Conservation (phyloP, 2,113 vertebrate genomes). For the Mellivora capensis region DNA sequence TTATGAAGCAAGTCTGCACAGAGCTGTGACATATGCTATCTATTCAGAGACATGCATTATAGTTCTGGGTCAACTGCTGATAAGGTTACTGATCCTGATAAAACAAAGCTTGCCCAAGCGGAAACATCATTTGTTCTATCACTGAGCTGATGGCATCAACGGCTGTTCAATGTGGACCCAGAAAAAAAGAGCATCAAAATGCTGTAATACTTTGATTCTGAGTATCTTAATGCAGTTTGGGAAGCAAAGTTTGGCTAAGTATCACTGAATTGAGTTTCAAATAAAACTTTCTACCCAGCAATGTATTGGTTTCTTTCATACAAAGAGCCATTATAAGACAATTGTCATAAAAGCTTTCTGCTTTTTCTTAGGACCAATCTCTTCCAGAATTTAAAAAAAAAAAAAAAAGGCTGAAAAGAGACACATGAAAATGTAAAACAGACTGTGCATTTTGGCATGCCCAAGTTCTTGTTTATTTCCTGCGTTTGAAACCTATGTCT, state of each 20-base stretch:
- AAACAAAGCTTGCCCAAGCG: constrained; percentile 93
- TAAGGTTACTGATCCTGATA: constrained; percentile 94
- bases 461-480: constrained; percentile 1
- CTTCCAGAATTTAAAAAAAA: not conserved
- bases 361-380: constrained; percentile 37
- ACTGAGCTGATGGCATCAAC: constrained; percentile 83
- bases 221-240: constrained; percentile 34
- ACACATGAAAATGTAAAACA: not conserved
- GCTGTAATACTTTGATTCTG: constrained; percentile 40
- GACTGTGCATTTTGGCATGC: not conserved
- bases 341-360: constrained; percentile 18
- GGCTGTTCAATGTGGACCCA: constrained; percentile 77
- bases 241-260: constrained; percentile 44
- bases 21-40: constrained; percentile 92
- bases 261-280: constrained; percentile 56
- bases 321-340: constrained; percentile 20
- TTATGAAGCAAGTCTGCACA: constrained; percentile 78
- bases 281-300: constrained; percentile 59
- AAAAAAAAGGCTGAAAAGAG: not conserved
- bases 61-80: constrained; percentile 95
- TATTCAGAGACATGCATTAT: constrained; percentile 80
- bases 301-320: constrained; percentile 45
- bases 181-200: constrained; percentile 51
- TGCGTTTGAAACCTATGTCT: constrained; percentile 6
- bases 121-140: constrained; percentile 91